Conservation (phyloP, 2,797 vertebrate species). For the Aselliscus stoliczkanus region DNA sequence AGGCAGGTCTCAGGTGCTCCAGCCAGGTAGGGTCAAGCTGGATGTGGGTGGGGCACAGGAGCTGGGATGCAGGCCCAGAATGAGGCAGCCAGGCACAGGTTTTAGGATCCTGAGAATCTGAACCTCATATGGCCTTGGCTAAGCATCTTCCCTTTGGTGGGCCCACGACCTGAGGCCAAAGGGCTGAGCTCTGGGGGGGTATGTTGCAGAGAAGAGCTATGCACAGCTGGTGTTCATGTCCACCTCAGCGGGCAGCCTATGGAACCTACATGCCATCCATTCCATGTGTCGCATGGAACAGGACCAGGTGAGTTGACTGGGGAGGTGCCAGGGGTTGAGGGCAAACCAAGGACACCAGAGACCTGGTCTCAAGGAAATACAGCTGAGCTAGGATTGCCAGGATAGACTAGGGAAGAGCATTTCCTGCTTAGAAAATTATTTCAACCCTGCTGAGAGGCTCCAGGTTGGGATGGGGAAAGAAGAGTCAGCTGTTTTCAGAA, state of each 20-base stretch:
- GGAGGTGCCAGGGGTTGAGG: background rate
- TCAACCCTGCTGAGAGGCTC: background rate
- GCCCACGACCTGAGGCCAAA: background rate
- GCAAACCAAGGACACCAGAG: background rate
- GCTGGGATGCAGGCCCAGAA: background rate
- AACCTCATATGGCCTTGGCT: background rate
- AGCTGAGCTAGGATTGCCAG: background rate
- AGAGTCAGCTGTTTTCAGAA: background rate
- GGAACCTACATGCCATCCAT: constrained; percentile 95
- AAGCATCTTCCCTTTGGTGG: constrained; percentile 1
- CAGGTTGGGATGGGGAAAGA: background rate
- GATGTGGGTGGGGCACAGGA: background rate
- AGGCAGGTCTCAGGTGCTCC: background rate
- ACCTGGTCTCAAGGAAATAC: background rate
- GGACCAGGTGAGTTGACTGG: constrained; percentile 87
- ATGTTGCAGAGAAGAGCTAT: constrained; percentile 84
- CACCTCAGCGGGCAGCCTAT: constrained; percentile 95
- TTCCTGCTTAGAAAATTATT: background rate
- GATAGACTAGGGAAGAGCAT: background rate
- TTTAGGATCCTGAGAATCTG: background rate
- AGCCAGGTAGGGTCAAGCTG: background rate
- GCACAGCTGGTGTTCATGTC: constrained; percentile 98
- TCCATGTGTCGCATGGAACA: constrained; percentile 98
- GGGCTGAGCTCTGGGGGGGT: constrained; percentile 16
- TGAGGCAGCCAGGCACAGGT: background rate